Evolutionary conservation across 1,140 invertebrate genomes (phyloP), one percentile per base, ranked within the genome.

Genomic region (Lordiphosa stackelbergi): DNA sequence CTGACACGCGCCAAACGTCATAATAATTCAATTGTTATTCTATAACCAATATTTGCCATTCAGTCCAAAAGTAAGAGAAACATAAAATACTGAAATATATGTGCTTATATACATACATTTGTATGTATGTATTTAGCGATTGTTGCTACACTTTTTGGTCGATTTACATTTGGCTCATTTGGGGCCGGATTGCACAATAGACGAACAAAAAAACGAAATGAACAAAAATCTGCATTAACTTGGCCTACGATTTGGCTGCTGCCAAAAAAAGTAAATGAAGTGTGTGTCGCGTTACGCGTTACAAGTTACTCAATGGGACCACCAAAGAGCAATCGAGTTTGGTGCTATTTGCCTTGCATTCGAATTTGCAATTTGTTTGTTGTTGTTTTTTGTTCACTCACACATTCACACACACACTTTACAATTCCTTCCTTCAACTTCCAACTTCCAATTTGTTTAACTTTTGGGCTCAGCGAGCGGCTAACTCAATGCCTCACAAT

Each of bases 1-100:
- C 35, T 13, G 74, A 79, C 74, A 78, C 74, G 70, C 74, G 74
- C 61, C 74, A 53, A 58, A 60, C 47, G 55, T 47, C 43, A 48
- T 42, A 53, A 49, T 42, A 31, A 42, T 37, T 72, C 49, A 63
- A 58, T 70, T 65, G 73, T 69, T 73, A 77, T 77, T 77, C 73
- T 73, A 73, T 40, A 38, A 62, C 36, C 11, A 35, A 49, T 49
- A 68, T 68, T 68, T 60, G 47, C 36, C 40, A 60, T 45, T 48
- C 37, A 47, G 45, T 53, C 65, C 68, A 48, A 48, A 68, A 68
- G 53, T 16, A 22, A 43, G 11, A 9, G 40, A 49, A 22, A 48
- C 6, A 12, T 49, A 41, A 24, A 24, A 28, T 51, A 51, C 22
- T n/a, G 16, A 34, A 5, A 42, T 42, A 34, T 16, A 42, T 16